Conservation (phyloP, 2,797 vertebrate species). For the Sebastes variabilis region DNA sequence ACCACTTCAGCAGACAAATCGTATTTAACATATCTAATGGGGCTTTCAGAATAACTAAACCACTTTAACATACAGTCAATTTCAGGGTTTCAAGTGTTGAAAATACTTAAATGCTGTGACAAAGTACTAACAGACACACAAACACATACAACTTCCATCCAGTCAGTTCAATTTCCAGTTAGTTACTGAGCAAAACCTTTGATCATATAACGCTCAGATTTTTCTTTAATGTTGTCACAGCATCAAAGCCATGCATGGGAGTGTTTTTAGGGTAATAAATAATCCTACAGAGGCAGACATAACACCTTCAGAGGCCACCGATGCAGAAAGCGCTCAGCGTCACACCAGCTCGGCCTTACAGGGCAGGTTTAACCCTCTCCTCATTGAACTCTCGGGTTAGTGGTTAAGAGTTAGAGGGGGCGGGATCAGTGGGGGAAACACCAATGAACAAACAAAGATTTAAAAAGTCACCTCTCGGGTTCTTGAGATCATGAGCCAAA, state of each 20-base stretch:
- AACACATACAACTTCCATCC: neutral
- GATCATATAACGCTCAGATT: conserved; percentile 5
- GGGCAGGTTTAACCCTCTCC: conserved; percentile 18
- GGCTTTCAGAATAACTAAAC: neutral
- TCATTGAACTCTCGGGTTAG: conserved; percentile 47
- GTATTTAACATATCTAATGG: neutral
- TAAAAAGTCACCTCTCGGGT: conserved; percentile 97
- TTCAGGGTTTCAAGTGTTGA: neutral
- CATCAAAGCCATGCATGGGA: conserved; percentile 61
- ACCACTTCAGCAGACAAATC: neutral
- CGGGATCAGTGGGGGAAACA: neutral
- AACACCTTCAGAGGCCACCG: conserved; percentile 18
- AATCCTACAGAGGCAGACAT: neutral
- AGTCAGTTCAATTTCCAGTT: conserved; percentile 19
- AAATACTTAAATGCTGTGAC: neutral
- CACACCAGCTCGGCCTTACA: conserved; percentile 6
- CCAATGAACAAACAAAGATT: conserved; percentile 76
- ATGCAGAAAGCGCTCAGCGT: conserved; percentile 16
- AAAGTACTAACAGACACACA: conserved; percentile 10
- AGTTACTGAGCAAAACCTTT: conserved; percentile 23
- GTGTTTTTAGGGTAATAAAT: neutral
- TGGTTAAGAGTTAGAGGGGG: conserved; percentile 51
- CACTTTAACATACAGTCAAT: neutral
- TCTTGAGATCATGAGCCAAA: conserved; percentile 99
- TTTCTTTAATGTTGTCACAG: conserved; percentile 16